These are phyloP conservation scores for Masticophis lateralis DNA, from an alignment of 2,797 vertebrate species.

Conservation along the genomic window DNA sequence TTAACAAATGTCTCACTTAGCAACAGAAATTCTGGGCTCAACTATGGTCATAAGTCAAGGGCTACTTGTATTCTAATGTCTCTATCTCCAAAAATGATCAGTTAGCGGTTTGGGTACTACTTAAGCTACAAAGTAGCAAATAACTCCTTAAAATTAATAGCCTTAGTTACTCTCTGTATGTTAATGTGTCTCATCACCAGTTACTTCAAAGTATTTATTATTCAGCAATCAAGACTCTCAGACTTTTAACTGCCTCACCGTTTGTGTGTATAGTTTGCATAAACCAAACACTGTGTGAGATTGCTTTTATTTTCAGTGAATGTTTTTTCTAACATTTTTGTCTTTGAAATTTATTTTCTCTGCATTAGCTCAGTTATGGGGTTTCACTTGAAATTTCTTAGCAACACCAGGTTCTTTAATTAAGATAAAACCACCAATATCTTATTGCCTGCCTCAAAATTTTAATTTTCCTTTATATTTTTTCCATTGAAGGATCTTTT, in stretches of 20 bases:
- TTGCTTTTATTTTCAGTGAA: neutral
- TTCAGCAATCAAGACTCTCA: neutral
- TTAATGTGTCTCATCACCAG: neutral
- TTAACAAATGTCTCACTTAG: too few relatives aligned
- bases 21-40: too few relatives aligned
- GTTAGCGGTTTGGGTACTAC: neutral
- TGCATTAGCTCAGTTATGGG: neutral
- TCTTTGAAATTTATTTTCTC: neutral
- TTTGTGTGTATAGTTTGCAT: neutral
- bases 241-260: neutral
- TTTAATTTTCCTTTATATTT: neutral
- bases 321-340: neutral
- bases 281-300: neutral
- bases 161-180: neutral
- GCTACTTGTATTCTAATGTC: neutral
- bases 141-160: neutral
- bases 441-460: neutral
- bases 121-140: neutral
- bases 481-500: neutral
- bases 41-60: too few relatives aligned
- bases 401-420: neutral
- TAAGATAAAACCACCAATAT: neutral
- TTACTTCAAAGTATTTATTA: neutral
- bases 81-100: neutral
- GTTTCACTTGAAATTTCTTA: neutral